phyloP scores from a whole-genome alignment of 2,113 vertebrate genomes.

The Serinus canaria region DNA sequence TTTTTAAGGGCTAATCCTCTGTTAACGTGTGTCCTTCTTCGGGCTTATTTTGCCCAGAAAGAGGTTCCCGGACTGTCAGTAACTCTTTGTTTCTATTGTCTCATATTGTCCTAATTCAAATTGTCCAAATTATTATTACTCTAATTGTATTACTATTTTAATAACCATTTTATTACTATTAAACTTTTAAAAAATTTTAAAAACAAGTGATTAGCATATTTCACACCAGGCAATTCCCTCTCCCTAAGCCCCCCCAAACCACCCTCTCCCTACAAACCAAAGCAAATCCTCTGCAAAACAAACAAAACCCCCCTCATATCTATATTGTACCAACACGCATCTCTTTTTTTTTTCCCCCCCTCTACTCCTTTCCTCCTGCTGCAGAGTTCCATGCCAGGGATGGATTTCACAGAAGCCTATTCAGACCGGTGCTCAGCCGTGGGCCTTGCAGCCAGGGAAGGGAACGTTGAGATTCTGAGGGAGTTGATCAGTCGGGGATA shows the following conservation, averaged over 20 bases:
- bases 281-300: neutral
- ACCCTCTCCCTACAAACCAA: no score
- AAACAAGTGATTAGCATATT: no score
- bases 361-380: neutral
- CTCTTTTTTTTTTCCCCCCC: accelerated
- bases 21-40: no score
- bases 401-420: conserved; percentile 93
- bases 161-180: no score
- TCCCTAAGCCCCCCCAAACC: accelerated
- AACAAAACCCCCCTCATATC: accelerated
- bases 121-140: no score
- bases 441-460: conserved; percentile 82
- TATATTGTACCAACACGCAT: accelerated
- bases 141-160: no score
- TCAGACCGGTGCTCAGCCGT: conserved; percentile 82
- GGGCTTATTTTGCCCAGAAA: no score
- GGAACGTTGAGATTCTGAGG: conserved; percentile 71
- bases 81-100: no score
- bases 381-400: neutral
- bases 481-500: conserved; percentile 79
- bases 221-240: no score
- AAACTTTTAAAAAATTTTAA: no score
- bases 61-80: accelerated
- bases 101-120: no score
- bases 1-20: no score